Conservation (phyloP, 2,888 invertebrate genomes). For the Sminthurinus aureus region DNA sequence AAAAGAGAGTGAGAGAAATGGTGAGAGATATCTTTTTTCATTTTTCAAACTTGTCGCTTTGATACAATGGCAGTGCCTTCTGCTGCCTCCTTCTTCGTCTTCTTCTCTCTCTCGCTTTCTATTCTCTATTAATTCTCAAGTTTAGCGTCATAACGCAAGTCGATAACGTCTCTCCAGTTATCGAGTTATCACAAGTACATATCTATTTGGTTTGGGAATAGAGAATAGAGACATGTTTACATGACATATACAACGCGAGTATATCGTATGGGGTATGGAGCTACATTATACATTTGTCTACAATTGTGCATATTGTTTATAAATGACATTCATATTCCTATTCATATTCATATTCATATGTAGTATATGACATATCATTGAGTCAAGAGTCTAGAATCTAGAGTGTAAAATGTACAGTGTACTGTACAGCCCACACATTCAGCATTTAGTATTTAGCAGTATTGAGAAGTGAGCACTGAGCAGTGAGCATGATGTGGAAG, state of each 20-base stretch:
- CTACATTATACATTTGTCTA: too few relatives aligned
- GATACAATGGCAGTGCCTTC: not conserved
- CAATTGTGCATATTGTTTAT: too few relatives aligned
- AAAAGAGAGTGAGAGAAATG: not conserved
- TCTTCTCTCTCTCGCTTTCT: not conserved
- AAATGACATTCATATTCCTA: too few relatives aligned
- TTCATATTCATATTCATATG: too few relatives aligned
- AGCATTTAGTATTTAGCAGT: not conserved
- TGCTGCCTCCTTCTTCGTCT: not conserved
- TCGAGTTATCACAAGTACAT: not conserved
- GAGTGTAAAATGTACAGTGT: too few relatives aligned
- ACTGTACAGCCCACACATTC: not conserved
- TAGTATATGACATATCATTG: too few relatives aligned
- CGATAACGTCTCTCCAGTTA: not conserved
- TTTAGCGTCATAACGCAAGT: not conserved
- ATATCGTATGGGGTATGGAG: too few relatives aligned
- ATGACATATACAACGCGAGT: not conserved
- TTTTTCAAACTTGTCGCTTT: slow-evolving; percentile 1
- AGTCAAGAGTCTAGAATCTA: too few relatives aligned
- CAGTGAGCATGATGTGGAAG: not conserved
- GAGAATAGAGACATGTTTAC: not conserved
- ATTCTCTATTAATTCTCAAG: not conserved
- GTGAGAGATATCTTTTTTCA: not conserved
- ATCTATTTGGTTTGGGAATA: too few relatives aligned
- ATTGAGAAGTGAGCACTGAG: too few relatives aligned